A percentile compares a stretch with the other conserved stretches of the same genome.
Conservation (phyloP, 2,113 vertebrate species). For the Channa maculata region DNA sequence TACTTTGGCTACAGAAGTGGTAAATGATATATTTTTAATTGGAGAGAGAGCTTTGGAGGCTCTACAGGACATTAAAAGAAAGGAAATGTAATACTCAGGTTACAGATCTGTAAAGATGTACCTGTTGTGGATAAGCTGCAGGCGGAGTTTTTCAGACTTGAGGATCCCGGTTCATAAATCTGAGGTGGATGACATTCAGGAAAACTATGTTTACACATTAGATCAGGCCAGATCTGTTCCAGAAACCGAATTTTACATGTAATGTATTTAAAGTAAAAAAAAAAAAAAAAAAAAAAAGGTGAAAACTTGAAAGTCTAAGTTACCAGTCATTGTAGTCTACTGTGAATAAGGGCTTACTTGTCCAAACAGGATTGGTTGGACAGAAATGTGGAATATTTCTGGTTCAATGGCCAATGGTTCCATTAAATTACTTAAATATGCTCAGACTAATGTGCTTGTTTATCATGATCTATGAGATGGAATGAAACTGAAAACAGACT, state of each 20-base stretch:
- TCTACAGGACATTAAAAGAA: background rate
- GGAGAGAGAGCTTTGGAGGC: background rate
- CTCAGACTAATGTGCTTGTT: slow-evolving; percentile 17
- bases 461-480: background rate
- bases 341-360: slow-evolving; percentile 5
- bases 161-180: slow-evolving; percentile 19
- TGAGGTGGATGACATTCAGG: background rate
- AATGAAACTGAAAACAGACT: background rate
- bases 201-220: background rate
- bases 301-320: slow-evolving; percentile 13
- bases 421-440: slow-evolving; percentile 24
- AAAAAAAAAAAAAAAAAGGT: background rate
- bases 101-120: background rate
- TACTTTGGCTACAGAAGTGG: background rate
- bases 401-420: slow-evolving; percentile 27
- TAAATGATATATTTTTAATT: background rate
- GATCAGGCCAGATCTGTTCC: slow-evolving; percentile 9
- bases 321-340: slow-evolving; percentile 9
- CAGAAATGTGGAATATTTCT: slow-evolving; percentile 16
- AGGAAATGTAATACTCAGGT: background rate
- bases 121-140: slow-evolving; percentile 14
- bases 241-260: background rate
- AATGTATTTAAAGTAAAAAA: background rate
- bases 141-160: background rate
- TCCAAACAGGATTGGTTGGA: slow-evolving; percentile 35